Evolutionary conservation across 2,888 invertebrate genomes (phyloP).

Genomic region (Patella depressa): DNA sequence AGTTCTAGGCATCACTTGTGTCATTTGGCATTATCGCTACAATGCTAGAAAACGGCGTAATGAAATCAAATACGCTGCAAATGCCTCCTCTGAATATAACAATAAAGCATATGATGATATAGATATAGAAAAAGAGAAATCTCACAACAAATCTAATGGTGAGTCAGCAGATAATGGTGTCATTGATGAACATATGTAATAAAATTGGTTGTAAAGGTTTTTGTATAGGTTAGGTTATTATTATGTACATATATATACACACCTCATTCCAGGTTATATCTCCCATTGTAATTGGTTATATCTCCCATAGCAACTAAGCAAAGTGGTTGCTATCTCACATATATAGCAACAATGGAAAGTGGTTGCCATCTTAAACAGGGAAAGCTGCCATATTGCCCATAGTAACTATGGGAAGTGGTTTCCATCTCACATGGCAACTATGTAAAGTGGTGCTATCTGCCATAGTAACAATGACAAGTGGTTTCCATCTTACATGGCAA

Average conservation of each 20-base stretch:
- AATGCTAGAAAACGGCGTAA: background rate
- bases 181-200: background rate
- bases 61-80: background rate
- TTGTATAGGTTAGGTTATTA: background rate
- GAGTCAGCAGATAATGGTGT: background rate
- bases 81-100: background rate
- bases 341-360: no score
- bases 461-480: no score
- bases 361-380: no score
- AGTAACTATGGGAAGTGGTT: no score
- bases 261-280: no score
- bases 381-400: no score
- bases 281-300: no score
- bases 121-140: background rate
- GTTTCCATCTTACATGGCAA: no score
- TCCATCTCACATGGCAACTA: no score
- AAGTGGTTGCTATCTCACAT: no score
- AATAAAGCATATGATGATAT: background rate
- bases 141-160: conserved; percentile 25
- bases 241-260: background rate
- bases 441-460: no score
- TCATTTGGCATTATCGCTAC: conserved; percentile 43
- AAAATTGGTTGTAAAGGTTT: background rate
- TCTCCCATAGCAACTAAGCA: no score
- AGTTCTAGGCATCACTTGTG: conserved; percentile 42